These are phyloP conservation scores for Ochropleura leucogaster DNA, from an alignment of 2,888 invertebrate genomes.

Conservation along the genomic window DNA sequence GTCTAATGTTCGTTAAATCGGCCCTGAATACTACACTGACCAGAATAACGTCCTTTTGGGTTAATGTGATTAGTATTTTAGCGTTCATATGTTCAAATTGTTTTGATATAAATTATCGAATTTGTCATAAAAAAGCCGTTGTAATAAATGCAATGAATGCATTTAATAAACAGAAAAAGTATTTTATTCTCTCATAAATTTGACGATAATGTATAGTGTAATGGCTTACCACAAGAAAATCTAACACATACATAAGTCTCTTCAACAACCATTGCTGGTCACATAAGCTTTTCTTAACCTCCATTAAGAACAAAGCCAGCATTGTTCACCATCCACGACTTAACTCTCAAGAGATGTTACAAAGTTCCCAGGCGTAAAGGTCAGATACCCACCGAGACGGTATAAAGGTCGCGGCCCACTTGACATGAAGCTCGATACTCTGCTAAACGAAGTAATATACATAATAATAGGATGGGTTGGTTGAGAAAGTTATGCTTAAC, in stretches of 20 bases:
- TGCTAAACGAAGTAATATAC: constrained; percentile 38
- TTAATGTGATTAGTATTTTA: neutral
- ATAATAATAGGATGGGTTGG: constrained; percentile 40
- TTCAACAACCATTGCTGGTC: neutral
- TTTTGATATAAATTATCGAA: neutral
- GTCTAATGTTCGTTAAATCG: too few species aligned
- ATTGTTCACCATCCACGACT: neutral
- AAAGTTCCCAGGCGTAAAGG: constrained; percentile 60
- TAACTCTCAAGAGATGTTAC: constrained; percentile 23
- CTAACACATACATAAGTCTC: neutral
- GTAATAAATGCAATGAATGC: neutral
- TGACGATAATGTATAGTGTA: too few species aligned
- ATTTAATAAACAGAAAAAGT: too few species aligned
- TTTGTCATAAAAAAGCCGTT: neutral
- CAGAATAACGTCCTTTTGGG: neutral
- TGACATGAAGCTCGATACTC: constrained; percentile 47
- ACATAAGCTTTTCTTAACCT: too few species aligned
- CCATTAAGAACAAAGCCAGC: neutral
- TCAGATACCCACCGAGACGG: constrained; percentile 64
- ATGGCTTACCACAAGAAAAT: constrained; percentile 1
- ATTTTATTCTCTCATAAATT: too few species aligned
- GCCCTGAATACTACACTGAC: neutral
- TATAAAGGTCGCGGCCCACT: constrained; percentile 60
- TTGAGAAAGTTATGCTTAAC: constrained; percentile 39
- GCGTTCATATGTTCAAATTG: neutral